These are phyloP conservation scores for Varanus komodoensis DNA, from an alignment of 2,113 vertebrate genomes.

Conservation along the genomic window DNA sequence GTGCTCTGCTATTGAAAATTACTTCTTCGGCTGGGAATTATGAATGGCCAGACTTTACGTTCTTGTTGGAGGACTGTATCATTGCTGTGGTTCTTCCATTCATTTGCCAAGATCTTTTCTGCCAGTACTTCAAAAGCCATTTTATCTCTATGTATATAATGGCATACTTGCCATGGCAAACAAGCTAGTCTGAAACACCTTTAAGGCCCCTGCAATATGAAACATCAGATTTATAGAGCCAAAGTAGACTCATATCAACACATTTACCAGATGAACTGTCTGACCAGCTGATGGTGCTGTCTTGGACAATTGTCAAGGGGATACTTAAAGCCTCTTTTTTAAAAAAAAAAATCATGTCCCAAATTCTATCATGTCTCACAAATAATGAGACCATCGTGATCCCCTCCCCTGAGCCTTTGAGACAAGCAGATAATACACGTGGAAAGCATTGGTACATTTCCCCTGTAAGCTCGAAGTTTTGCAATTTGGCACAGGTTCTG, in stretches of 20 bases:
- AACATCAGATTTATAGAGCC: conserved; percentile 59
- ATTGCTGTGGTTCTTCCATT: conserved; percentile 47
- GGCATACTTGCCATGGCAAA: conserved; percentile 51
- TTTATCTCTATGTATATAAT: conserved; percentile 60
- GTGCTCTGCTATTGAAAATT: conserved; percentile 31
- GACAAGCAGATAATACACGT: conserved; percentile 68
- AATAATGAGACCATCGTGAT: conserved; percentile 71
- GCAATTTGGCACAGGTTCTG: conserved; percentile 67
- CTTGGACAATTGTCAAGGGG: conserved; percentile 69
- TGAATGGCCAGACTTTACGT: conserved; percentile 39
- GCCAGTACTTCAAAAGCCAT: conserved; percentile 6
- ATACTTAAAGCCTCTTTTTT: conserved; percentile 59
- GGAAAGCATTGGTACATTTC: conserved; percentile 66
- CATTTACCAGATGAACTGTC: conserved; percentile 64
- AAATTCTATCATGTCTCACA: conserved; percentile 65
- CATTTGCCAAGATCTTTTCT: conserved; percentile 37
- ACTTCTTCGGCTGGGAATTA: conserved; percentile 41
- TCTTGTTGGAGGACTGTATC: conserved; percentile 40
- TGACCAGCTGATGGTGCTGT: conserved; percentile 60
- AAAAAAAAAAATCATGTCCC: conserved; percentile 53
- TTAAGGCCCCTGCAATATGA: conserved; percentile 32
- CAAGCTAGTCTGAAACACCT: conserved; percentile 47
- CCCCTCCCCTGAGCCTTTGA: conserved; percentile 65
- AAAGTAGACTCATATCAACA: conserved; percentile 62
- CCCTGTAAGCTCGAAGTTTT: conserved; percentile 66